phyloP scores from a whole-genome alignment of 2,797 vertebrate species.

The Cynodonichthys magdalenae region DNA sequence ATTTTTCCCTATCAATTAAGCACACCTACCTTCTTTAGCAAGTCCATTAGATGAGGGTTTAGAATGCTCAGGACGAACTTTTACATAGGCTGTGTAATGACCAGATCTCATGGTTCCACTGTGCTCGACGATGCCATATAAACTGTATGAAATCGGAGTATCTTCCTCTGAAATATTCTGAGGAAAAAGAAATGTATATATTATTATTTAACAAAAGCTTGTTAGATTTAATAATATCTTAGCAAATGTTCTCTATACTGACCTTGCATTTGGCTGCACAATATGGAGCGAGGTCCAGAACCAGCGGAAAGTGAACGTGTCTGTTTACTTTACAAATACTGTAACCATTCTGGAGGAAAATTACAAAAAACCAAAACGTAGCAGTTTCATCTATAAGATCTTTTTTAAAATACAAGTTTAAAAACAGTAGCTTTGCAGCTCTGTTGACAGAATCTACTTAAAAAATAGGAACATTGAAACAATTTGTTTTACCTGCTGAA shows the following conservation, averaged over 20 bases:
- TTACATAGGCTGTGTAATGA: constrained; percentile 95
- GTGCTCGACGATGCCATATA: constrained; percentile 96
- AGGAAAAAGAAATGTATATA: constrained; percentile 23
- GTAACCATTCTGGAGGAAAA: constrained; percentile 86
- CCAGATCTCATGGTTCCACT: constrained; percentile 97
- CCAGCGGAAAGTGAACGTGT: constrained; percentile 90
- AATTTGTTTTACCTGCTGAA: constrained; percentile 87
- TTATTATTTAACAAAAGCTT: not conserved
- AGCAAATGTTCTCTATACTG: constrained; percentile 34
- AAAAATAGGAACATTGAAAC: not conserved
- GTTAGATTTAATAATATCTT: not conserved
- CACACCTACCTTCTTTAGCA: constrained; percentile 74
- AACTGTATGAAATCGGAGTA: constrained; percentile 86
- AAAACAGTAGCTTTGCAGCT: not conserved
- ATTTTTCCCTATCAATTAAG: not conserved
- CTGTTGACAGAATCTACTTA: constrained; percentile 11
- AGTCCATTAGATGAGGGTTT: constrained; percentile 74
- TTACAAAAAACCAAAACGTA: not conserved
- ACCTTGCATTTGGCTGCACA: constrained; percentile 94
- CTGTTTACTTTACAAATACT: constrained; percentile 93
- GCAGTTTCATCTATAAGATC: not conserved
- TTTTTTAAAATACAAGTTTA: not conserved
- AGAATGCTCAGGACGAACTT: constrained; percentile 78
- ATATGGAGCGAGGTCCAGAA: constrained; percentile 94
- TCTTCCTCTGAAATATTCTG: constrained; percentile 86